Conservation (phyloP, 64 coral and sea anemone genomes). For the Pocillopora damicornis region DNA sequence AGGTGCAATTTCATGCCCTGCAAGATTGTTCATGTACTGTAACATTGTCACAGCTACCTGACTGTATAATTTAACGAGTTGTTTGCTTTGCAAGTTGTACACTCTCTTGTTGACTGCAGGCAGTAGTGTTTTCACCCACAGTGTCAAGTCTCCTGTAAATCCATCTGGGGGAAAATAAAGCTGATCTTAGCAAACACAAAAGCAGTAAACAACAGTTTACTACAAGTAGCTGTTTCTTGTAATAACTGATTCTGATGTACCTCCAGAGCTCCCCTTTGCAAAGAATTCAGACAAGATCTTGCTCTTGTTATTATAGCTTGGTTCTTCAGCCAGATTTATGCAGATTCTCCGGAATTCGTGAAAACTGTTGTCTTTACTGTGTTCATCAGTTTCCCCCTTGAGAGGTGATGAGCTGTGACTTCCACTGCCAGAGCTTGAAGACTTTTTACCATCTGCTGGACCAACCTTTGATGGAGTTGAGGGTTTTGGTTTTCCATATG, state of each 20-base stretch:
- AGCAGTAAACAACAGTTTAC: neutral
- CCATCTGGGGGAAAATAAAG: conserved; percentile 30
- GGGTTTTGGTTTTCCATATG: conserved; percentile 52
- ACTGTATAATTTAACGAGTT: conserved; percentile 92
- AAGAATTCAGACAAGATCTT: conserved; percentile 69
- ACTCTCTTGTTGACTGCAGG: conserved; percentile 87
- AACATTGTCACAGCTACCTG: conserved; percentile 61
- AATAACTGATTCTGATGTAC: conserved; percentile 10
- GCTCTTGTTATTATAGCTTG: conserved; percentile 95
- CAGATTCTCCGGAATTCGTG: conserved; percentile 81
- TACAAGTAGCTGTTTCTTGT: neutral
- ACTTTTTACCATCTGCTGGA: neutral
- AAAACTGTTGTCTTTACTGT: conserved; percentile 74
- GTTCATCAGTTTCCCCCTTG: conserved; percentile 7
- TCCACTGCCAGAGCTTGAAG: neutral
- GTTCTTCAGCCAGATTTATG: conserved; percentile 72
- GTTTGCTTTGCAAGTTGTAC: conserved; percentile 95
- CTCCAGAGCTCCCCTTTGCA: conserved; percentile 58
- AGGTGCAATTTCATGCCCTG: no score
- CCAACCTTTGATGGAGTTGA: neutral
- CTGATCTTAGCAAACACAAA: neutral
- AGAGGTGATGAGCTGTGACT: neutral
- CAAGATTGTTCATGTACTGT: neutral
- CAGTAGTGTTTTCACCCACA: conserved; percentile 83
- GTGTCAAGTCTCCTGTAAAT: conserved; percentile 61